Evolutionary conservation across 2,113 vertebrate species (phyloP).

Genomic region (Varanus komodoensis): DNA sequence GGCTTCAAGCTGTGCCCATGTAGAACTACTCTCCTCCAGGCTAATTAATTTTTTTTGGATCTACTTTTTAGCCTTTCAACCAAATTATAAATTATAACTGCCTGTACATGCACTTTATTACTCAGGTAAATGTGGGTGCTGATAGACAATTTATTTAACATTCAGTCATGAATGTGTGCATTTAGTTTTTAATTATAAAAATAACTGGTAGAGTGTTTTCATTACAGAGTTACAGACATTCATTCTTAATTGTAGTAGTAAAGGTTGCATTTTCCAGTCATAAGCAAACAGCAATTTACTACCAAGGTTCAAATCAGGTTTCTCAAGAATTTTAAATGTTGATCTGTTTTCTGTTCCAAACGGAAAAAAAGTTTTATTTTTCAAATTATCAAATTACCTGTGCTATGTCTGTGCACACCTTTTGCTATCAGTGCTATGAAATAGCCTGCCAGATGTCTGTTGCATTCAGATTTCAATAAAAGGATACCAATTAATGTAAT

Average conservation of each 20-base stretch:
- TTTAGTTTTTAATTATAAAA: slow-evolving; percentile 53
- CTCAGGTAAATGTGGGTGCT: slow-evolving; percentile 34
- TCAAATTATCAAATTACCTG: slow-evolving; percentile 73
- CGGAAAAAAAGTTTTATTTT: slow-evolving; percentile 74
- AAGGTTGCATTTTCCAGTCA: slow-evolving; percentile 20
- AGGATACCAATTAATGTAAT: slow-evolving; percentile 77
- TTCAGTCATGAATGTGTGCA: slow-evolving; percentile 31
- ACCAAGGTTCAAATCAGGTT: slow-evolving; percentile 46
- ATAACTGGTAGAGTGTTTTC: slow-evolving; percentile 25
- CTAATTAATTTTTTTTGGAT: slow-evolving; percentile 56
- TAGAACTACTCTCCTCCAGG: slow-evolving; percentile 29
- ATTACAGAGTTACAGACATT: slow-evolving; percentile 25
- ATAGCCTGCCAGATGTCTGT: slow-evolving; percentile 79
- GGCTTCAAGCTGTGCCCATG: background rate
- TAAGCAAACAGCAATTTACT: background rate
- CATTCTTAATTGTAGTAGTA: slow-evolving; percentile 40
- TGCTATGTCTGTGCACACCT: slow-evolving; percentile 52
- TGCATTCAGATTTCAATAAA: slow-evolving; percentile 75
- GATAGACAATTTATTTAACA: background rate
- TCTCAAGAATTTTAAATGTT: slow-evolving; percentile 50
- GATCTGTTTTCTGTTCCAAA: slow-evolving; percentile 51
- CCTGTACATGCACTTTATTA: slow-evolving; percentile 43
- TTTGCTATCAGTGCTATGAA: slow-evolving; percentile 82
- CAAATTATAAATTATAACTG: slow-evolving; percentile 37
- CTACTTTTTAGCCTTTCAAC: slow-evolving; percentile 44